Evolutionary conservation across 2,113 vertebrate species (phyloP), one percentile per base, ranked within the genome.

Genomic region (Pedetes capensis): DNA sequence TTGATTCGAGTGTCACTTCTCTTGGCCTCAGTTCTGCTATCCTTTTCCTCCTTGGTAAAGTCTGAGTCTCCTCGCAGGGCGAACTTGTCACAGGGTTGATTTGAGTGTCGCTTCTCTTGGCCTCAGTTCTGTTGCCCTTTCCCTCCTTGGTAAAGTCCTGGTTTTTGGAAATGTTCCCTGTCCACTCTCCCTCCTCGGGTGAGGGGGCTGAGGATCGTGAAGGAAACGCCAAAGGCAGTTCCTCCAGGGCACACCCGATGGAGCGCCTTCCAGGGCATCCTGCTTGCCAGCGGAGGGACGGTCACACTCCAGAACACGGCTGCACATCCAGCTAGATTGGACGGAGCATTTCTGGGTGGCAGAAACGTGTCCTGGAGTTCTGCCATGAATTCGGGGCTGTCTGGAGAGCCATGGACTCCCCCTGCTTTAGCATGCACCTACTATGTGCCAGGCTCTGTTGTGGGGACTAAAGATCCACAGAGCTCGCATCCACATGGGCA

Each of bases 321-420:
- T 2, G 49, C 42, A 3, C 0, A 2, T 25, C 3, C 23, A 22
- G 32, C 18, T 3, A 3, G 53, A 53, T 29, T 0, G 0, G 39
- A 16, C 32, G 0, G 14, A 23, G 16, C 32, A 8, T 13, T n/a
- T 44, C 42, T 29, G 29, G 11, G 25, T 12, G 2, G 3, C 29
- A 69, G 81, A 86, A 57, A 44, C 0, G 7, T 1, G 61, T 5
- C 11, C 68, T 7, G 49, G n/a, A n/a, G 86, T 53, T 95, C 81
- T n/a, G 51, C 29, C 25, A 32, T 7, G 9, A 47, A 53, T 71
- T 11, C 9, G 0, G 49, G 23, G 63, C 20, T 25, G 7, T 16
- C 63, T 32, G 23, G n/a, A 44, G 29, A 22, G n/a, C n/a, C n/a
- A n/a, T n/a, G n/a, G n/a, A n/a, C n/a, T n/a, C n/a, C n/a, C n/a